phyloP scores from a whole-genome alignment of 35 echinoderm and acorn worm genomes.

The Ophioderma brevispina region DNA sequence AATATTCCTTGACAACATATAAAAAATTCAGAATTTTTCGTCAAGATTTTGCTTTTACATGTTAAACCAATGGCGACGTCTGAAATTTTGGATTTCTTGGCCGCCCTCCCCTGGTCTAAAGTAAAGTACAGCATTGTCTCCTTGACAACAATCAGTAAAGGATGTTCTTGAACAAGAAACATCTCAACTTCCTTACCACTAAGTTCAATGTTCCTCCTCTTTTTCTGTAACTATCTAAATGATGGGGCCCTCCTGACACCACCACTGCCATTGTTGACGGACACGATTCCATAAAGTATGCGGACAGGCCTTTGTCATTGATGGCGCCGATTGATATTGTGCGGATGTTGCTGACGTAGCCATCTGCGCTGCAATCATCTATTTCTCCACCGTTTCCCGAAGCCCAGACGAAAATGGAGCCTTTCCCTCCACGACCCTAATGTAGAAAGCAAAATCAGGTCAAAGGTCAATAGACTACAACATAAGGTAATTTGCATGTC shows the following conservation, averaged over 20 bases:
- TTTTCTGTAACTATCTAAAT: background rate
- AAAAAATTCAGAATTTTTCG: too few relatives aligned
- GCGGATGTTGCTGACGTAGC: conserved; percentile 87
- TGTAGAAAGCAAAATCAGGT: too few relatives aligned
- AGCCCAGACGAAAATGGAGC: conserved; percentile 95
- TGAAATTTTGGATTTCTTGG: too few relatives aligned
- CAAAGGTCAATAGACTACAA: too few relatives aligned
- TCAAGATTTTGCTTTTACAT: too few relatives aligned
- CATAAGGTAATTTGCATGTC: too few relatives aligned
- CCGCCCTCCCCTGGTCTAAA: too few relatives aligned
- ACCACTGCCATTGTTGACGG: conserved; percentile 90
- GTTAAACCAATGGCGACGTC: too few relatives aligned
- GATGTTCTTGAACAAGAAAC: too few relatives aligned
- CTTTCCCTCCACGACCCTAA: conserved; percentile 93
- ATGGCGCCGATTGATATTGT: conserved; percentile 92
- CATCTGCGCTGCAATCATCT: conserved; percentile 86
- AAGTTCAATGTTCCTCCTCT: conserved; percentile 52
- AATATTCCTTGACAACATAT: too few relatives aligned
- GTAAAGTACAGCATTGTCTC: too few relatives aligned
- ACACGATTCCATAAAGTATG: conserved; percentile 86
- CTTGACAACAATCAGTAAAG: too few relatives aligned
- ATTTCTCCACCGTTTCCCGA: conserved; percentile 83
- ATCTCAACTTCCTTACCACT: conserved; percentile 58
- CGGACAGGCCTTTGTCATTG: conserved; percentile 72
- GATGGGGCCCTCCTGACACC: conserved; percentile 71